Percentiles rank a stretch among this genome's conserved stretches.
Evolutionary conservation across 2,797 vertebrate genomes (phyloP).

Genomic region (Hypotaenidia philippensis): DNA sequence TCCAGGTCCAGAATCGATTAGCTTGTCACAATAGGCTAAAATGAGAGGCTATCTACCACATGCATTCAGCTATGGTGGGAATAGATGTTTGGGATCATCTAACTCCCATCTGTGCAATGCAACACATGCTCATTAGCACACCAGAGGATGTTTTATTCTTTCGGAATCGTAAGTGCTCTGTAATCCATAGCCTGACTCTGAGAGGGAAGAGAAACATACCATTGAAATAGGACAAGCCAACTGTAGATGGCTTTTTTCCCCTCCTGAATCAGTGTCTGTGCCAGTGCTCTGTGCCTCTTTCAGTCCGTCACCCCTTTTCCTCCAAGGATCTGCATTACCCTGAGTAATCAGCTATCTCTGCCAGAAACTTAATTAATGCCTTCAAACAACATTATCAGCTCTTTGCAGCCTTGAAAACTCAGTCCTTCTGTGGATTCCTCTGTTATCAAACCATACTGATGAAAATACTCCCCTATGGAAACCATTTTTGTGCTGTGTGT

Average conservation of each 20-base stretch:
- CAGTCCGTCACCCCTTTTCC: background rate
- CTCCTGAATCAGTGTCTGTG: background rate
- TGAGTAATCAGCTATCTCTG: background rate
- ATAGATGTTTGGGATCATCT: background rate
- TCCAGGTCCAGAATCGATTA: background rate
- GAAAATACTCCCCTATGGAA: background rate
- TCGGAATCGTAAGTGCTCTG: background rate
- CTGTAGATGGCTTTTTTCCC: background rate
- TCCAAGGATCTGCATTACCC: background rate
- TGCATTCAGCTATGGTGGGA: background rate
- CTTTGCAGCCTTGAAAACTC: background rate
- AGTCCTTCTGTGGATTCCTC: background rate
- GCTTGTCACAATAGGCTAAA: background rate
- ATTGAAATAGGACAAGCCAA: background rate
- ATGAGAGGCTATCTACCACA: background rate
- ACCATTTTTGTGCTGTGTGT: background rate
- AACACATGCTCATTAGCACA: background rate
- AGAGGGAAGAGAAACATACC: background rate
- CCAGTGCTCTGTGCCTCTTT: background rate
- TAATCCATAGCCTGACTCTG: background rate
- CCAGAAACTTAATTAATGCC: slow-evolving; percentile 7
- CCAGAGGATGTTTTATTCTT: background rate
- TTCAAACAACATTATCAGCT: background rate
- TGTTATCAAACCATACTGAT: background rate
- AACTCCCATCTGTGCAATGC: background rate